Percentiles rank a stretch among this genome's conserved stretches.
Conservation (phyloP, 2,113 vertebrate genomes). For the Hydrolagus affinis region DNA sequence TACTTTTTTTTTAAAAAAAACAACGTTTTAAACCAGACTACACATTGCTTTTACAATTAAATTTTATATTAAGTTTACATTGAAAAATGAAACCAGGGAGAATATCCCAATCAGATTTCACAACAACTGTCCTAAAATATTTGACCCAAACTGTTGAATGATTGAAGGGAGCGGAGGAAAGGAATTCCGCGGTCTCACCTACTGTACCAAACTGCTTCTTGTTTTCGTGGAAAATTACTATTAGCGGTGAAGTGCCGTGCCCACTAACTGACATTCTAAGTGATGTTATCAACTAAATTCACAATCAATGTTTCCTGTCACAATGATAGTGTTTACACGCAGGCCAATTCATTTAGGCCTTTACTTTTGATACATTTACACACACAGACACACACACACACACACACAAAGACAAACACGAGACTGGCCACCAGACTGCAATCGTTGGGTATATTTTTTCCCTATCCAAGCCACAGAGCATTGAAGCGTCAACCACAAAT, state of each 20-base stretch:
- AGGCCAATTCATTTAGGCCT: neutral
- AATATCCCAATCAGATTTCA: neutral
- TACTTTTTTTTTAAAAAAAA: slow-evolving; percentile 19
- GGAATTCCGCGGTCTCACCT: neutral
- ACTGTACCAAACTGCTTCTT: neutral
- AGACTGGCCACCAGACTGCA: too few species aligned
- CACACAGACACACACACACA: too few species aligned
- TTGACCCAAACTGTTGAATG: neutral
- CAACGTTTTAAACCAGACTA: neutral
- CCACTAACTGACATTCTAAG: neutral
- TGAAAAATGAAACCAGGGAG: neutral
- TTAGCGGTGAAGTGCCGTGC: neutral
- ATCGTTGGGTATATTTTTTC: too few species aligned
- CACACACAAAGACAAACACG: too few species aligned
- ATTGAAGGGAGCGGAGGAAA: neutral
- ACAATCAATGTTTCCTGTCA: slow-evolving; percentile 19
- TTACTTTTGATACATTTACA: too few species aligned
- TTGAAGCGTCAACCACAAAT: too few species aligned
- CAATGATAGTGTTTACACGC: neutral
- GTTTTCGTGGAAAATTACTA: slow-evolving; percentile 29
- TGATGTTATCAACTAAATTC: neutral
- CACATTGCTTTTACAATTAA: neutral
- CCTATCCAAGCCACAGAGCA: too few species aligned
- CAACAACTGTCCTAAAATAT: neutral
- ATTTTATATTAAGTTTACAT: neutral